Percentiles rank a stretch among this genome's conserved stretches.
phyloP scores from a whole-genome alignment of 2,888 invertebrate genomes.

The Sarcophaga subvicina region DNA sequence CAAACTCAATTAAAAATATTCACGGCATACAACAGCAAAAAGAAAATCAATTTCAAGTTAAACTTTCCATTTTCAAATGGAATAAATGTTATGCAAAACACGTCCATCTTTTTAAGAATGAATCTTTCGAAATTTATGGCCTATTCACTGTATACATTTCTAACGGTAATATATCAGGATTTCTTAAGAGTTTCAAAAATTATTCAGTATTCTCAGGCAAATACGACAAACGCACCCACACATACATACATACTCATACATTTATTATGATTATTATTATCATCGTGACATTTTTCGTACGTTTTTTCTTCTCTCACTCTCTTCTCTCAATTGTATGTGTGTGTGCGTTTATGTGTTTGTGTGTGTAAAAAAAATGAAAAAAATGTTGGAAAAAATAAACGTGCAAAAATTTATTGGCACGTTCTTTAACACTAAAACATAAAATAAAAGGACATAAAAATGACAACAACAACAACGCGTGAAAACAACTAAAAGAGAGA shows the following conservation, averaged over 20 bases:
- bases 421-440: constrained; percentile 70
- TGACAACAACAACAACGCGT: constrained; percentile 22
- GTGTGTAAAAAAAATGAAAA: constrained; percentile 36
- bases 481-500: constrained; percentile 64
- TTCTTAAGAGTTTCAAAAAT: constrained; percentile 48
- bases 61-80: neutral
- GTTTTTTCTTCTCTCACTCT: constrained; percentile 65
- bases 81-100: constrained; percentile 69
- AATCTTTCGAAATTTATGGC: constrained; percentile 70
- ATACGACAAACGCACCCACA: constrained; percentile 20
- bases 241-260: constrained; percentile 51
- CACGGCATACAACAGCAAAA: neutral
- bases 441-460: constrained; percentile 24
- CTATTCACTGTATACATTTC: constrained; percentile 60
- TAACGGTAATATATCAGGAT: constrained; percentile 76
- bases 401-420: constrained; percentile 80
- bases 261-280: constrained; percentile 73
- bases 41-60: constrained; percentile 46
- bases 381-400: constrained; percentile 78
- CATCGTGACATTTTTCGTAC: constrained; percentile 76
- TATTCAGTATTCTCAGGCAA: constrained; percentile 19
- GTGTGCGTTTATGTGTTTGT: neutral
- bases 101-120: constrained; percentile 69
- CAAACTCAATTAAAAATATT: neutral
- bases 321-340: too few species aligned